Conservation (phyloP, 1,140 invertebrate genomes). For the Lineus longissimus region DNA sequence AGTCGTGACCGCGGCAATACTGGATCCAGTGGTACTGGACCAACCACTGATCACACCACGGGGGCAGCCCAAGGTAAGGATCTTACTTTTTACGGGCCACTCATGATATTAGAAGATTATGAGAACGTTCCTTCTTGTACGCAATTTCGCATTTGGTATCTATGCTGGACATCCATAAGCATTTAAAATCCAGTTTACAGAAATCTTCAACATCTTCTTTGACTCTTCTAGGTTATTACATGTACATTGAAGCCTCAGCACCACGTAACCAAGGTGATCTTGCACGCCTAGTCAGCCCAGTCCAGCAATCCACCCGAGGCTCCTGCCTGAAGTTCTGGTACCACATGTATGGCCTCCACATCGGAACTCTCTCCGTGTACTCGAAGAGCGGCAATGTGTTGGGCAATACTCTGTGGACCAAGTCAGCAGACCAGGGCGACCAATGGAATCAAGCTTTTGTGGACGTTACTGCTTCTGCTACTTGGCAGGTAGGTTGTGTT, state of each 20-base stretch:
- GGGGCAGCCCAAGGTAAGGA: no score
- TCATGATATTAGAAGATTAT: no score
- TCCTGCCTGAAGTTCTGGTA: conserved; percentile 7
- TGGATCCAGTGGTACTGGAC: not conserved
- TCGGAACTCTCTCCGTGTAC: not conserved
- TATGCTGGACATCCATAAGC: no score
- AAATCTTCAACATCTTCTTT: no score
- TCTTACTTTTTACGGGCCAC: no score
- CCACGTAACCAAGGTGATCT: conserved; percentile 53
- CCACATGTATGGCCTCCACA: conserved; percentile 8
- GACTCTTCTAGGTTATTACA: no score
- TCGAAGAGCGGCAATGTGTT: conserved; percentile 55
- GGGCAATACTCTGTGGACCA: not conserved
- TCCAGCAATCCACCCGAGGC: not conserved
- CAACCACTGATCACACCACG: not conserved
- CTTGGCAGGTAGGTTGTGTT: no score
- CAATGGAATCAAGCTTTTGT: not conserved
- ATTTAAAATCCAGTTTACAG: no score
- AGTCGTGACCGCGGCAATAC: not conserved
- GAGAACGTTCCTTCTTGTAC: no score
- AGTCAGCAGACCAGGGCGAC: conserved; percentile 13
- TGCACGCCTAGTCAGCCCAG: conserved; percentile 48
- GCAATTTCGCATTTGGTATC: no score
- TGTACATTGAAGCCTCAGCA: conserved; percentile 61
- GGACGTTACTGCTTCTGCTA: no score